A percentile compares a stretch with the other conserved stretches of the same genome.
Evolutionary conservation across 92 coral and sea anemone genomes (phyloP).

Genomic region (Meandrina meandrites): DNA sequence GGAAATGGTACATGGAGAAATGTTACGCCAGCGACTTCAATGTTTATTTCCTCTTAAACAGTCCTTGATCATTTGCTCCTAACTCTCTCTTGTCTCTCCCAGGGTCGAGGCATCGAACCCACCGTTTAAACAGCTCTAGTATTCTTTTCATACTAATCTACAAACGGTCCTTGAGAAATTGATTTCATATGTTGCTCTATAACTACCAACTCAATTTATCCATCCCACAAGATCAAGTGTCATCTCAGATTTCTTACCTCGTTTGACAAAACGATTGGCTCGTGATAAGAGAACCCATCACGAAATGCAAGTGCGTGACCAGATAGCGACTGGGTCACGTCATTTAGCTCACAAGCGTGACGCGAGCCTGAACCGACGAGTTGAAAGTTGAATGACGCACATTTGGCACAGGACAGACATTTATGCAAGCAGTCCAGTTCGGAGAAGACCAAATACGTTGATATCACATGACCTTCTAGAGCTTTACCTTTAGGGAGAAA

Average conservation of each 20-base stretch:
- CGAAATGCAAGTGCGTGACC: neutral
- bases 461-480: conserved; percentile 1
- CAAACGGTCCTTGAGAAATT: neutral
- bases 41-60: no score
- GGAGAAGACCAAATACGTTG: neutral
- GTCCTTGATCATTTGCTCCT: no score
- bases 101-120: no score
- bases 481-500: neutral
- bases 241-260: neutral
- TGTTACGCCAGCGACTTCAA: no score
- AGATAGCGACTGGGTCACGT: neutral
- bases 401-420: neutral
- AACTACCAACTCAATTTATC: neutral
- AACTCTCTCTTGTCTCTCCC: no score
- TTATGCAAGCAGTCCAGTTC: conserved; percentile 5
- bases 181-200: no score
- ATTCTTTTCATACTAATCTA: no score
- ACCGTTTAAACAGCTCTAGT: no score
- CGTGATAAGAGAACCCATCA: neutral
- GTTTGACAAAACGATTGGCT: neutral
- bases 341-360: neutral
- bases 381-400: neutral
- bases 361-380: neutral
- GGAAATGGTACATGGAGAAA: no score
- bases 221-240: neutral